Evolutionary conservation across 1,140 invertebrate species (phyloP).

Genomic region (Drosophila kohkoa): DNA sequence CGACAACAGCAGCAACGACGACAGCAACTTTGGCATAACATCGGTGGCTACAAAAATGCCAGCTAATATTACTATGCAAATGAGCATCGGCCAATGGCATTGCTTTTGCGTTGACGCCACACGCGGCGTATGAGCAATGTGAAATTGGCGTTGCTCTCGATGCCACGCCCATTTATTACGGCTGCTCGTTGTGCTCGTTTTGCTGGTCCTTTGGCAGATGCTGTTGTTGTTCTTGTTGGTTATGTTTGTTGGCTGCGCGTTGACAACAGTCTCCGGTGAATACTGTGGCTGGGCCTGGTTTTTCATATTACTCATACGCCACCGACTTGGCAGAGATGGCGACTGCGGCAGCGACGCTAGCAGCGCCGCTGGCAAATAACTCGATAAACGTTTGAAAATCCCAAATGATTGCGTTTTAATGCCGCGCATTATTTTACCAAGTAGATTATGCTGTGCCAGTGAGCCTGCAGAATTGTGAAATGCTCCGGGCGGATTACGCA

Average conservation of each 20-base stretch:
- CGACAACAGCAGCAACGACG: slow-evolving; percentile 41
- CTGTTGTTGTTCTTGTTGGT: slow-evolving; percentile 32
- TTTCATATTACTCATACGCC: slow-evolving; percentile 82
- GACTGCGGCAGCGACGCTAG: slow-evolving; percentile 30
- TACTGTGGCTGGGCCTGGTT: slow-evolving; percentile 36
- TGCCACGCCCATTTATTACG: slow-evolving; percentile 57
- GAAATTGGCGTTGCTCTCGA: slow-evolving; percentile 60
- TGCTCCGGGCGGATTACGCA: slow-evolving; percentile 85
- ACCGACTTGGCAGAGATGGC: slow-evolving; percentile 46
- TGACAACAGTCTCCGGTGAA: slow-evolving; percentile 72
- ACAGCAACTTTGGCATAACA: slow-evolving; percentile 42
- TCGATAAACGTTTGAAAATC: slow-evolving; percentile 85
- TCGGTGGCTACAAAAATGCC: slow-evolving; percentile 39
- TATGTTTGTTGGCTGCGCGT: slow-evolving; percentile 36
- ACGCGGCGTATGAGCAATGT: slow-evolving; percentile 77
- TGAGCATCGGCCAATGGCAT: slow-evolving; percentile 67
- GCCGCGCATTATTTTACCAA: slow-evolving; percentile 83
- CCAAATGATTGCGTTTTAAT: slow-evolving; percentile 85
- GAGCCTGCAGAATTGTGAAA: slow-evolving; percentile 84
- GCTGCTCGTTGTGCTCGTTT: neutral
- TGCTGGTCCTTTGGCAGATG: slow-evolving; percentile 43
- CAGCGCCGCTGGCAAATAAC: slow-evolving; percentile 66
- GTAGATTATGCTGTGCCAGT: slow-evolving; percentile 84
- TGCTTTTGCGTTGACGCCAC: slow-evolving; percentile 49
- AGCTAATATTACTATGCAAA: slow-evolving; percentile 82